Evolutionary conservation across 1,140 invertebrate species (phyloP), one percentile per base, ranked within the genome.

Genomic region (Phymastichus coffea): DNA sequence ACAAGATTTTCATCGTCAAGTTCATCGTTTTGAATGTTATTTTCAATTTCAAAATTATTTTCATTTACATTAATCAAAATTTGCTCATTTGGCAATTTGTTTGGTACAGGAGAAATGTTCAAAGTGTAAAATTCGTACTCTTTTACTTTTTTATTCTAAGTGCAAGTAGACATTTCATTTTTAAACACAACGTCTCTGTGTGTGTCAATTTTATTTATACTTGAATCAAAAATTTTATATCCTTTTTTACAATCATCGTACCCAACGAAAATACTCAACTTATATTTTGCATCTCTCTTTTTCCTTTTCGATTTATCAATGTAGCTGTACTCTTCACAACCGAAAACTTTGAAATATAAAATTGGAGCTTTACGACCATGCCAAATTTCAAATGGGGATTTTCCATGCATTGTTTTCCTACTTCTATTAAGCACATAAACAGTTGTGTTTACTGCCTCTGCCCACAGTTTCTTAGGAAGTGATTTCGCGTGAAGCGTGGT

Each of bases 321-420:
- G 35, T 60, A 51, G 1, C 61, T 51, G 41, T 58, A 67, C 9
- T 43, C 62, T 22, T 63, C 44, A 26, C 23, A 48, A 17, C 66
- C 70, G 60, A 71, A 71, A 19, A 66, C 51, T 64, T 49, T 68
- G 19, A 69, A 63, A 56, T 70, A 57, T 30, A 64, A 64, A 53
- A 70, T n/a, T 47, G 62, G 2, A 6, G 62, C 55, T 35, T 66
- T 66, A 52, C 51, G n/a, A n/a, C n/a, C n/a, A n/a, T n/a, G n/a
- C 68, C 71, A 73, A 8, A 63, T 9, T 56, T 72, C 63, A 38
- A 63, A 66, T 30, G 71, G 71, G 22, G 69, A 71, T 58, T 65
- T 68, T 4, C 49, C 20, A 40, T 19, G 17, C 2, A 62, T 17
- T 8, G 49, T 52, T 48, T 51, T 60, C 10, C 47, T 30, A 28